Evolutionary conservation across 1,140 invertebrate genomes (phyloP), one percentile per base, ranked within the genome.

Genomic region (Cecropterus lyciades): DNA sequence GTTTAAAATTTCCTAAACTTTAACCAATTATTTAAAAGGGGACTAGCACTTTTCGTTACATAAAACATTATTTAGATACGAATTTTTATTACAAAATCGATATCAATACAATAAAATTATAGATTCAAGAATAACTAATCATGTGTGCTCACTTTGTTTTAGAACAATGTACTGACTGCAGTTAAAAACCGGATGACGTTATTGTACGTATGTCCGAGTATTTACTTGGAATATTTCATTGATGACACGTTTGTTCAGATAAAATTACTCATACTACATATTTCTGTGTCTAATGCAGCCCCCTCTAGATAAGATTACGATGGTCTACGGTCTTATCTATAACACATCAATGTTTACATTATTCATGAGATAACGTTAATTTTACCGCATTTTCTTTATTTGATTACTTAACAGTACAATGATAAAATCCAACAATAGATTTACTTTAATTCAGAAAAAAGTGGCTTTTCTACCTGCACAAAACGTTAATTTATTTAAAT

Each of bases 151-250:
- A 40, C n/a, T n/a, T 13, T 40, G 37, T 40, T 40, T 11, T 13
- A n/a, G 11, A 40, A n/a, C 10, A 40, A 40, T 40, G 37, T n/a
- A 40, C n/a, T n/a, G n/a, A n/a, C n/a, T n/a, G n/a, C n/a, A n/a
- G n/a, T 40, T 40, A 40, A 13, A 40, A n/a, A n/a, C 37, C 37
- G 37, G 10, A n/a, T n/a, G 9, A n/a, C 1, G 1, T 1, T n/a
- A n/a, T 9, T n/a, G 30, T 13, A 40, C 37, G 3, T 40, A 40
- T 40, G 1, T 40, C 0, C 30, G 1, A 13, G 37, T 24, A 37
- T 20, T 42, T 43, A n/a, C n/a, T n/a, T n/a, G 33, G n/a, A 57
- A 57, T 57, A 45, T 57, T 57, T 57, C 55, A 57, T 57, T 45
- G 17, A 45, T 45, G 55, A 45, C 55, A 57, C 40, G 40, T 57